Percentiles rank a stretch among this genome's conserved stretches.
Evolutionary conservation across 2,113 vertebrate species (phyloP).

Genomic region (Stegastes partitus): DNA sequence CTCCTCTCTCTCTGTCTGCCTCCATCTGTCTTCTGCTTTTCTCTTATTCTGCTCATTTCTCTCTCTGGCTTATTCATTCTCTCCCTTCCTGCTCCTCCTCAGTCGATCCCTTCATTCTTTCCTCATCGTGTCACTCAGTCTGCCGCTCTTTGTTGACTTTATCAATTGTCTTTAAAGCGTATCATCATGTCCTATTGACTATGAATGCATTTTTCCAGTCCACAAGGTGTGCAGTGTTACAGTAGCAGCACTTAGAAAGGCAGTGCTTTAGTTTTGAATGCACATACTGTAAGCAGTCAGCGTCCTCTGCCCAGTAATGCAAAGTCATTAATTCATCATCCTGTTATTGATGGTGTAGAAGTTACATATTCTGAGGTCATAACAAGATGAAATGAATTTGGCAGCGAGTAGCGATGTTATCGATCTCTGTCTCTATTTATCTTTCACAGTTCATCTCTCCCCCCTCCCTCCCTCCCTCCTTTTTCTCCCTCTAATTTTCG

Average conservation of each 20-base stretch:
- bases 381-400: slow-evolving; percentile 45
- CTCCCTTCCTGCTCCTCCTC: too few relatives aligned
- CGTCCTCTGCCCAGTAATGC: not conserved
- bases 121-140: too few relatives aligned
- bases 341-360: not conserved
- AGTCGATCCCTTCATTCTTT: too few relatives aligned
- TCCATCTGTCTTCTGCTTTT: not conserved
- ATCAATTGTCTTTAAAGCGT: not conserved
- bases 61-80: not conserved
- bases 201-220: not conserved
- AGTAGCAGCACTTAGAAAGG: too few relatives aligned
- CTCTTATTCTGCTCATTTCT: not conserved
- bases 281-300: too few relatives aligned
- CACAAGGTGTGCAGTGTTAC: not conserved
- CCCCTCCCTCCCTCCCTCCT: not conserved
- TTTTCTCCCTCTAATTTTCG: not conserved
- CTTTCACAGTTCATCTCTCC: slow-evolving; percentile 23
- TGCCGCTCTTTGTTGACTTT: too few relatives aligned
- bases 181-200: slow-evolving; percentile 13
- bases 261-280: not conserved
- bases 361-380: slow-evolving; percentile 34
- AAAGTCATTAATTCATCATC: not conserved
- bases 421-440: slow-evolving; percentile 40
- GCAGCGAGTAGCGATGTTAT: slow-evolving; percentile 23
- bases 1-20: not conserved